Evolutionary conservation across 2,113 vertebrate species (phyloP), one percentile per base, ranked within the genome.

Genomic region (Lates calcarifer): DNA sequence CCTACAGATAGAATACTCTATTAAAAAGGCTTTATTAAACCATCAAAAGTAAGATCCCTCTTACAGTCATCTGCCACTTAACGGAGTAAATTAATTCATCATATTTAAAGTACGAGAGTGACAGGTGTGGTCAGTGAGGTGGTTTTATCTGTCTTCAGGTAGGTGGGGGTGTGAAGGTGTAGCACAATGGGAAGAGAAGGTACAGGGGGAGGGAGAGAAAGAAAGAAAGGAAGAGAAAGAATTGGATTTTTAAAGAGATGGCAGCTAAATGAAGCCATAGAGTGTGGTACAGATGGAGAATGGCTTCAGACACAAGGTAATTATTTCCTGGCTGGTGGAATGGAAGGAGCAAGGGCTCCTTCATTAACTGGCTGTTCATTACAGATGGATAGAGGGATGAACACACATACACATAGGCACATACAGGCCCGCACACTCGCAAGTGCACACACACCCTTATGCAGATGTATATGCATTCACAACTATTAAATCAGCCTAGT

Each of bases 301-400:
- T 91, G 85, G 82, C 82, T 92, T 91, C 90, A 93, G 90, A 91
- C 81, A 83, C 86, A 79, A 84, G 87, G 90, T 92, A 90, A 93
- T 94, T 92, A 93, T 93, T 91, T 93, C 82, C 85, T 79, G 78
- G 89, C 87, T 90, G 91, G 67, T 89, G 82, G 79, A 91, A 90
- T 88, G 84, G 86, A 92, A 88, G 82, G 79, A 91, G 87, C 83
- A 86, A 83, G 81, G 74, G 79, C 79, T 82, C 85, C 86, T 91
- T 91, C 85, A 93, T 92, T 91, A 92, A 92, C 87, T 89, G 88
- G 85, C 80, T 90, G 81, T 93, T 92, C 90, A 94, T 93, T 94
- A 91, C 90, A 88, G 90, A 89, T 87, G 86, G 89, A 88, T 84
- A 76, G 86, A 80, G 85, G 58, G 77, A 90, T 55, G 70, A 49